Evolutionary conservation across 2,113 vertebrate species (phyloP), one percentile per base, ranked within the genome.

Genomic region (Elanoides forficatus): DNA sequence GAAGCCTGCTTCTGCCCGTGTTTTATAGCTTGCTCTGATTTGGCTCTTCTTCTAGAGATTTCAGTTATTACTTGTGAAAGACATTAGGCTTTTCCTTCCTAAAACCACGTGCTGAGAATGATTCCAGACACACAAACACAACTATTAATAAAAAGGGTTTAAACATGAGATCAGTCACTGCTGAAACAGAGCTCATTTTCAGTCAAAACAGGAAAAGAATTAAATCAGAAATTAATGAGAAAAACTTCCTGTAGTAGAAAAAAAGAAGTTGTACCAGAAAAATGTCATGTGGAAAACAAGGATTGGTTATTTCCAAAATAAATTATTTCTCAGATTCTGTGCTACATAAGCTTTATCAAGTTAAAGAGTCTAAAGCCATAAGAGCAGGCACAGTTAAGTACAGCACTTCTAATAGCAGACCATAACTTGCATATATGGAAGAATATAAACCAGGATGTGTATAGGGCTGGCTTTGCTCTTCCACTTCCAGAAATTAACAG

Each of bases 41-140:
- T 88, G 85, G 7, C 27, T 90, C 27, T 89, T 90, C 50, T 93
- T 86, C 96, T 80, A 90, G 65, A 83, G 43, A 90, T 76, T 92
- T 93, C 83, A 92, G 66, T 78, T 96, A 93, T 93, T 95, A 90
- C 43, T 56, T 94, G 29, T 38, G 70, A 89, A 95, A 97, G 72
- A 73, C 11, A 83, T 48, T 86, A 53, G 27, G 30, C 22, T 79
- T 86, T 88, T 88, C 73, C 73, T 94, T 72, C 66, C 70, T 88
- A 89, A 95, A 92, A 8, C 76, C 10, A 52, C 48, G 18, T 65
- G 45, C 72, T 92, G 59, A 92, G 73, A 97, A 91, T 92, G 30
- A 93, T 80, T 91, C 23, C 55, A 84, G 93, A 88, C 53, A 94
- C 42, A 94, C 52, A 83, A 86, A 47, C 29, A 45, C 6, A 79